Evolutionary conservation across 2,888 invertebrate genomes (phyloP).

Genomic region (Ischnura elegans): DNA sequence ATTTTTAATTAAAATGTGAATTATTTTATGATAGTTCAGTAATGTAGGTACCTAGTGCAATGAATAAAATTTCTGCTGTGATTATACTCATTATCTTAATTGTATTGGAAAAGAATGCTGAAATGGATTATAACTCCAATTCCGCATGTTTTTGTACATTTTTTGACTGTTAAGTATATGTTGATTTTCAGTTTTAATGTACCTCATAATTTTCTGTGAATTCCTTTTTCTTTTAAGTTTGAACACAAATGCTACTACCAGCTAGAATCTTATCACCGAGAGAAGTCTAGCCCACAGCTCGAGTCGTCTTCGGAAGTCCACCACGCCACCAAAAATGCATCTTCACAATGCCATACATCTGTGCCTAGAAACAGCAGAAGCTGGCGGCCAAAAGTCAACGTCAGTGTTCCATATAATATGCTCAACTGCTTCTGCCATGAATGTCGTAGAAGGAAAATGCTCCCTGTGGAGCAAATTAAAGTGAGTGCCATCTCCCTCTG

Average conservation of each 20-base stretch:
- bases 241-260: neutral
- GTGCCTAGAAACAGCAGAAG: neutral
- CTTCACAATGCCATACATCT: neutral
- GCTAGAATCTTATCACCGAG: neutral
- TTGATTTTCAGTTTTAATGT: too few relatives aligned
- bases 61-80: too few relatives aligned
- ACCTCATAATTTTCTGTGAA: neutral
- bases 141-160: too few relatives aligned
- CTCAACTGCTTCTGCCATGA: neutral
- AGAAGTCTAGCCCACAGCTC: neutral
- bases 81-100: too few relatives aligned
- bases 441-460: neutral
- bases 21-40: too few relatives aligned
- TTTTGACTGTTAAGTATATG: too few relatives aligned
- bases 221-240: neutral
- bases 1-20: too few relatives aligned
- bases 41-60: too few relatives aligned
- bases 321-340: neutral
- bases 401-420: neutral
- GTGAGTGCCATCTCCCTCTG: neutral
- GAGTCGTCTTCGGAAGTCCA: neutral
- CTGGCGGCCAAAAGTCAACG: neutral
- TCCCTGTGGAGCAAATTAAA: neutral
- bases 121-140: too few relatives aligned
- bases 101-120: too few relatives aligned